Evolutionary conservation across 2,888 invertebrate genomes (phyloP).

Genomic region (Euplagia quadripunctaria): DNA sequence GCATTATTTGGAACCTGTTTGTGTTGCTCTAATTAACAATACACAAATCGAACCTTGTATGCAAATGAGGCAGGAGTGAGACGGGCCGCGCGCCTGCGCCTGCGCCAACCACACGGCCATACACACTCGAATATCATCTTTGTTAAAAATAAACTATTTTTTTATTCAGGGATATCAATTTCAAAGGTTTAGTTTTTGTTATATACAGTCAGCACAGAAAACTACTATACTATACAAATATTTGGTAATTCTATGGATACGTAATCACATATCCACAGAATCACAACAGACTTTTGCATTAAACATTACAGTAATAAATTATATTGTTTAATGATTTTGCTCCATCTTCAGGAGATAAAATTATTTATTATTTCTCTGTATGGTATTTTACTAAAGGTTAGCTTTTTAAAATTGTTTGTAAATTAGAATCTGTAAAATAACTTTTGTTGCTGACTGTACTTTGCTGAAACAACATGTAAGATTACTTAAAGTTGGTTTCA

Average conservation of each 20-base stretch:
- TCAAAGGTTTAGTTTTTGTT: conserved; percentile 30
- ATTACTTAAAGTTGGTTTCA: neutral
- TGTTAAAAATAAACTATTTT: conserved; percentile 63
- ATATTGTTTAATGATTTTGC: neutral
- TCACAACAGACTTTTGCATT: too few species aligned
- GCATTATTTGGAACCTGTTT: conserved; percentile 82
- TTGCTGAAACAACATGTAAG: neutral
- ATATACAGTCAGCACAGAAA: neutral
- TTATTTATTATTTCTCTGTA: neutral
- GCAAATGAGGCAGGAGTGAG: conserved; percentile 77
- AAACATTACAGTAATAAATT: neutral
- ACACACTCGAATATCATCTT: conserved; percentile 58
- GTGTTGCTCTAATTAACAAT: conserved; percentile 86
- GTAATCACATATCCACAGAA: too few species aligned
- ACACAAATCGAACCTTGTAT: conserved; percentile 87
- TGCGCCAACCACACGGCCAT: conserved; percentile 40
- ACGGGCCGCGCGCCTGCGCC: conserved; percentile 41
- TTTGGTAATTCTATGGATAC: too few species aligned
- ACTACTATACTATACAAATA: too few species aligned
- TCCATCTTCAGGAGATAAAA: neutral
- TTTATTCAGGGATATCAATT: conserved; percentile 60
- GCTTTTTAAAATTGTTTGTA: neutral
- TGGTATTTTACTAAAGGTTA: neutral
- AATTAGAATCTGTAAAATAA: neutral
- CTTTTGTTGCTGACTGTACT: neutral